phyloP scores from a whole-genome alignment of 2,113 vertebrate genomes.

The Pluvialis apricaria region DNA sequence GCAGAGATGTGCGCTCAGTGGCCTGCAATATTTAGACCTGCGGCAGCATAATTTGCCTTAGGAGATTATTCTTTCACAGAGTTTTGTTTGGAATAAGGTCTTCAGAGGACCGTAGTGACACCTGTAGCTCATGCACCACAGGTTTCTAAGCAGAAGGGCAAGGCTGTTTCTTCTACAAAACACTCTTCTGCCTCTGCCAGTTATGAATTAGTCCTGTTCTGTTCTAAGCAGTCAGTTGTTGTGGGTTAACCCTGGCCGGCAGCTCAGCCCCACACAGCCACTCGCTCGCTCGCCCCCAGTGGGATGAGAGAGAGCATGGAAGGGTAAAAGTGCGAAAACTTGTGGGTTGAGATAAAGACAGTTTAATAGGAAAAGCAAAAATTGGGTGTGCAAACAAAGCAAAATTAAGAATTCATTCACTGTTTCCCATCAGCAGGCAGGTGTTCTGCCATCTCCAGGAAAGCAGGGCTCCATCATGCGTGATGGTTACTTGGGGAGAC shows the following conservation, averaged over 20 bases:
- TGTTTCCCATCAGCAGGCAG: background rate
- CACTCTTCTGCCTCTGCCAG: background rate
- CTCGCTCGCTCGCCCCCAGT: rapidly evolving
- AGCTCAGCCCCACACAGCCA: background rate
- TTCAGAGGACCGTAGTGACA: background rate
- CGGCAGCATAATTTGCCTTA: background rate
- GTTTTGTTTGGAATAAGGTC: background rate
- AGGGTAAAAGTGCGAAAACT: background rate
- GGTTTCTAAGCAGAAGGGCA: background rate
- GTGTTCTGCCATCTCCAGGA: background rate
- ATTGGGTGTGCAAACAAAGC: background rate
- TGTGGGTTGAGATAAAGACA: background rate
- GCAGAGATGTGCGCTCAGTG: background rate
- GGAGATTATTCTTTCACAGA: background rate
- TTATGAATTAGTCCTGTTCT: background rate
- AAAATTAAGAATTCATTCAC: background rate
- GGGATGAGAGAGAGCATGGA: background rate
- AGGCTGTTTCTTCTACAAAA: background rate
- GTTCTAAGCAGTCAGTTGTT: background rate
- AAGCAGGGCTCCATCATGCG: rapidly evolving
- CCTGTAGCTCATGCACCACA: background rate
- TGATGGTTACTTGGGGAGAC: background rate
- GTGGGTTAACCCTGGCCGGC: background rate
- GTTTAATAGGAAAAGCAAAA: background rate
- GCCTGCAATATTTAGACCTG: background rate